Conservation (phyloP, 2,113 vertebrate genomes). For the Polypterus bichir region DNA sequence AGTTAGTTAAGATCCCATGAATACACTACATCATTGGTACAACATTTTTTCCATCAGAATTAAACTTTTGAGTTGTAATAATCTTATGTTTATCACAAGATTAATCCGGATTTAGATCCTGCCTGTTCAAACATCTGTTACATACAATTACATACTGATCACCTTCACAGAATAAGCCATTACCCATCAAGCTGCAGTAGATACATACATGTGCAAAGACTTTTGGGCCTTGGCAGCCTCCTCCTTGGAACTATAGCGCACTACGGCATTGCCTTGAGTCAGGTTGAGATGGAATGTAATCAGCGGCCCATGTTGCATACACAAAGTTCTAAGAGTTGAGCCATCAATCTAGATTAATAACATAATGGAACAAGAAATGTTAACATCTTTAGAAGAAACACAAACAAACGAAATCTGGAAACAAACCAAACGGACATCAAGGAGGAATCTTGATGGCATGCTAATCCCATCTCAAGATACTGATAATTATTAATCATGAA, state of each 20-base stretch:
- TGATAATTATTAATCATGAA: no score
- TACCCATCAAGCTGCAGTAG: no score
- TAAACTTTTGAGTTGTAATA: no score
- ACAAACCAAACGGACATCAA: not conserved
- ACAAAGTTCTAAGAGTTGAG: constrained; percentile 90
- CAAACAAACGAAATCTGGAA: not conserved
- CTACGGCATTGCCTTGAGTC: constrained; percentile 93
- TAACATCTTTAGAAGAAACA: not conserved
- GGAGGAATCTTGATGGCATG: not conserved
- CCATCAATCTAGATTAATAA: constrained; percentile 80
- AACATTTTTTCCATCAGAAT: no score
- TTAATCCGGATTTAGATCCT: no score
- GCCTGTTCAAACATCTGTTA: no score
- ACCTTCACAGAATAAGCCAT: not conserved
- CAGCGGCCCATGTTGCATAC: constrained; percentile 93
- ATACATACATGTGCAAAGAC: constrained; percentile 90
- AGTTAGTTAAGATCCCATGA: no score
- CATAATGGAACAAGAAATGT: not conserved
- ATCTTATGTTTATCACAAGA: no score
- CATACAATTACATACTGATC: not conserved
- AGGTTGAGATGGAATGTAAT: constrained; percentile 98
- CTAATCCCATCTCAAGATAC: no score
- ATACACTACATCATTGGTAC: no score
- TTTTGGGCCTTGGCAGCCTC: constrained; percentile 96
- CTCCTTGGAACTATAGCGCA: constrained; percentile 98